Conservation (phyloP, 2,797 vertebrate species). For the Takifugu ocellatus region DNA sequence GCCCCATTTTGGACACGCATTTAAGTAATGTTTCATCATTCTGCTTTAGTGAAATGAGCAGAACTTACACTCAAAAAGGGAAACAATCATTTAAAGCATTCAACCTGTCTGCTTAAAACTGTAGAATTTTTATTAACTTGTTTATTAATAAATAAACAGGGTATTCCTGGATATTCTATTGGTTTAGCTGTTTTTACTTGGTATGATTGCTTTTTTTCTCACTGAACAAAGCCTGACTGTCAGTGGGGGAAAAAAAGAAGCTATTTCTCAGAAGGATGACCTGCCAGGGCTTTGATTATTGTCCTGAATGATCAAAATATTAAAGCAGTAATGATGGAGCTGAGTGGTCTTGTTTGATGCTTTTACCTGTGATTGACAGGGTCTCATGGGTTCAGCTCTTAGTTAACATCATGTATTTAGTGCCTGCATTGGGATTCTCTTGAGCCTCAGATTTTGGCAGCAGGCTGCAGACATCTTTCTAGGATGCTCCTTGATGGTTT, state of each 20-base stretch:
- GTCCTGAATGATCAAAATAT: not conserved
- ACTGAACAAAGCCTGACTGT: conserved; percentile 51
- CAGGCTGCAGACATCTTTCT: conserved; percentile 60
- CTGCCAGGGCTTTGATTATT: conserved; percentile 42
- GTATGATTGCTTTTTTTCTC: conserved; percentile 55
- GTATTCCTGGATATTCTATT: conserved; percentile 66
- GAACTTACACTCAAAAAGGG: conserved; percentile 1
- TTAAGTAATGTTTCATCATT: conserved; percentile 51
- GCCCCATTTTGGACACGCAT: conserved; percentile 31
- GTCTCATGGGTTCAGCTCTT: conserved; percentile 45
- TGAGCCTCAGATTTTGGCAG: conserved; percentile 54
- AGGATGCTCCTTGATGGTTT: conserved; percentile 33
- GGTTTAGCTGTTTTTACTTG: conserved; percentile 71
- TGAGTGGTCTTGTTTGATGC: too few species aligned
- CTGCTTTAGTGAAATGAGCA: conserved; percentile 37
- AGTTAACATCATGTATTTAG: conserved; percentile 56
- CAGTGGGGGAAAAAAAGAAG: conserved; percentile 22
- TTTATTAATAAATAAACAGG: conserved; percentile 69
- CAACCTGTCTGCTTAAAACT: conserved; percentile 48
- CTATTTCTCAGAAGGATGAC: conserved; percentile 38
- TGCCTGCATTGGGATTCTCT: conserved; percentile 9
- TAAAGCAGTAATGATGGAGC: too few species aligned
- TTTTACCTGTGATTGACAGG: conserved; percentile 21
- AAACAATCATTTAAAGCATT: conserved; percentile 62
- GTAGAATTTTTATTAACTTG: conserved; percentile 59